Base-by-base conservation (phyloP, 2,888 invertebrate genomes). In the Alentia gelatinosa region DNA sequence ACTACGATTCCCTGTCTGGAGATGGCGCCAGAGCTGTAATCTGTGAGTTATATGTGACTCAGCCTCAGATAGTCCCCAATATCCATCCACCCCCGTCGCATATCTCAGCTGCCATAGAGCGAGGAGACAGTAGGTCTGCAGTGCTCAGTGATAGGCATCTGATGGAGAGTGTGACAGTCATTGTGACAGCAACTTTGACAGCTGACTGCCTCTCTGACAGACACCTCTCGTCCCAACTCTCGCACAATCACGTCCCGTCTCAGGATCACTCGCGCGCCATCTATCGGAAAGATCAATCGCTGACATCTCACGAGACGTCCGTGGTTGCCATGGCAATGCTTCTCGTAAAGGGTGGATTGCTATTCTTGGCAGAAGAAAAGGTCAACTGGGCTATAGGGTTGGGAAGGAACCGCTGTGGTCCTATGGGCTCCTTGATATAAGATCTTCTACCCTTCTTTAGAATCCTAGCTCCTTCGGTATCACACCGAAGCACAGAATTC, bases 121-220 rank as follows among this genome's bases (percentile, higher is more conserved):
- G 0, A 15, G 68, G 68, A 68, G 68, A 68, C 68, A 68, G 68
- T 30, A 26, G 33, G 68, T 68, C 68, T 68, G 68, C 26, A 30
- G 68, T 30, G 5, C 30, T n/a, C 30, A 12, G 56, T 26, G 26
- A 68, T 68, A 68, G 68, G 68, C 68, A 79, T 79, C 37, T 79
- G 79, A 79, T 39, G 39, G 79, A 35, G 79, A 35, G 37, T 79
- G 37, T 79, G 37, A 79, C 68, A 79, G 37, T 79, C 37, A 15
- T 37, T 79, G 79, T 79, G 79, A 79, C 79, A 79, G 79, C n/a
- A 39, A 79, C 79, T 79, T 79, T 79, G 39, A 79, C 79, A 79
- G 79, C 79, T 26, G 37, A 39, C 79, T 39, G 79, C 39, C 9
- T 37, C 39, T 39, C 37, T 79, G 79, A 79, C 79, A 79, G 79